These are phyloP conservation scores for Pyrrhia umbra DNA, from an alignment of 2,888 invertebrate genomes.

Conservation along the genomic window DNA sequence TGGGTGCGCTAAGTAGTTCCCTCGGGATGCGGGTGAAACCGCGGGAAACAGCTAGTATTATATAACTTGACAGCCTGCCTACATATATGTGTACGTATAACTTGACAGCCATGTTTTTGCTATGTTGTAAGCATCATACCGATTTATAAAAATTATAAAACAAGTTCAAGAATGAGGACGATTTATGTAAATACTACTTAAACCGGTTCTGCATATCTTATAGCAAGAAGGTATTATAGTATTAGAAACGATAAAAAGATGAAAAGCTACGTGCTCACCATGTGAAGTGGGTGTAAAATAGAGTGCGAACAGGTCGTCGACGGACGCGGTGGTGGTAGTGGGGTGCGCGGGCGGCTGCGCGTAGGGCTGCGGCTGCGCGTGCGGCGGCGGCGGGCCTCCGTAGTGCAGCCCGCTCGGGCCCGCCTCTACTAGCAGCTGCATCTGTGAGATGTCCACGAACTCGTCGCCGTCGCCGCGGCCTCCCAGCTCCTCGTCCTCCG, in stretches of 20 bases:
- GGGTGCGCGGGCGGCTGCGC: slow-evolving; percentile 78
- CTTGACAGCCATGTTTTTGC: slow-evolving; percentile 13
- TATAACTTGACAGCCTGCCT: no score
- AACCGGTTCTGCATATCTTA: slow-evolving; percentile 62
- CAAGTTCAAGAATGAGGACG: slow-evolving; percentile 54
- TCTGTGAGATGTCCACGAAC: slow-evolving; percentile 96
- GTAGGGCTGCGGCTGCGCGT: slow-evolving; percentile 85
- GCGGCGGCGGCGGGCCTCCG: slow-evolving; percentile 86
- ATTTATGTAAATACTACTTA: slow-evolving; percentile 53
- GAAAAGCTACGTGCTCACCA: slow-evolving; percentile 84
- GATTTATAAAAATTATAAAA: slow-evolving; percentile 41
- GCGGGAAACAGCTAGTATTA: no score
- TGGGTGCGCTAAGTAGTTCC: no score
- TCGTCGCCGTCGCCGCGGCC: slow-evolving; percentile 91
- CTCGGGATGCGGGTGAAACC: no score
- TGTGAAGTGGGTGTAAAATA: slow-evolving; percentile 92
- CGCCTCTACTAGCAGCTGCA: slow-evolving; percentile 93
- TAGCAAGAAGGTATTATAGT: slow-evolving; percentile 8
- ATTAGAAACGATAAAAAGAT: slow-evolving; percentile 20
- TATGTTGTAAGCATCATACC: slow-evolving; percentile 18
- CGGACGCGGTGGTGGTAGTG: slow-evolving; percentile 90
- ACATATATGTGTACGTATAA: neutral
- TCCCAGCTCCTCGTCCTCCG: slow-evolving; percentile 92
- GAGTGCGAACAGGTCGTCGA: slow-evolving; percentile 94
- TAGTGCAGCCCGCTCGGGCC: slow-evolving; percentile 88